Conservation (phyloP, 2,888 invertebrate species). For the Standfussiana lucernea region DNA sequence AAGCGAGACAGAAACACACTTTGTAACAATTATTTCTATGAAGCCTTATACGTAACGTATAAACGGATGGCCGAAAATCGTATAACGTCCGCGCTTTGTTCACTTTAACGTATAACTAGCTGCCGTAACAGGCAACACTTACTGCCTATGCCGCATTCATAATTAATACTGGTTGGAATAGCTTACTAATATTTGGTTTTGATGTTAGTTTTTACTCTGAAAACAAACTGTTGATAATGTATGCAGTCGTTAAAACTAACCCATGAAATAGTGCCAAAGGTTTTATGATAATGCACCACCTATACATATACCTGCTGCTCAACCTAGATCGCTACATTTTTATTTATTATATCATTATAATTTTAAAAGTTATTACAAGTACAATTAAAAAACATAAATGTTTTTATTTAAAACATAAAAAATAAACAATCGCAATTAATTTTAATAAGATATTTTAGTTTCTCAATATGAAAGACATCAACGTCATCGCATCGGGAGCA, state of each 20-base stretch:
- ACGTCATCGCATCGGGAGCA: slow-evolving; percentile 67
- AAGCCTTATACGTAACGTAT: slow-evolving; percentile 87
- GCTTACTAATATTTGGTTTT: slow-evolving; percentile 13
- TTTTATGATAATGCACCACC: neutral
- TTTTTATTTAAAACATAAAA: slow-evolving; percentile 14
- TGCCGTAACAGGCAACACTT: slow-evolving; percentile 76
- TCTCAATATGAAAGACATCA: slow-evolving; percentile 74
- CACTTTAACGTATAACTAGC: slow-evolving; percentile 74
- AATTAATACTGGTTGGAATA: slow-evolving; percentile 58
- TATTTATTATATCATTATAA: neutral
- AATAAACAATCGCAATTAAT: neutral
- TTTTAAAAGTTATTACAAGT: neutral
- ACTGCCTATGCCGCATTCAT: slow-evolving; percentile 73
- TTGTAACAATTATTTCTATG: slow-evolving; percentile 86
- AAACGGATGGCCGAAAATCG: slow-evolving; percentile 88
- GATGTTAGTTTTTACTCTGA: slow-evolving; percentile 17
- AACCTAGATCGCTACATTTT: neutral
- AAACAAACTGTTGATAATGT: neutral
- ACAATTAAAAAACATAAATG: neutral
- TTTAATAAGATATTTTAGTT: slow-evolving; percentile 18
- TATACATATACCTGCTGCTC: neutral
- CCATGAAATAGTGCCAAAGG: neutral
- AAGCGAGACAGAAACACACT: slow-evolving; percentile 76
- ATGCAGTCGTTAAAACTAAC: neutral
- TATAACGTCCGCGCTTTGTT: slow-evolving; percentile 87